Conservation (phyloP, 2,797 vertebrate species). For the Lycodopsis pacificus region DNA sequence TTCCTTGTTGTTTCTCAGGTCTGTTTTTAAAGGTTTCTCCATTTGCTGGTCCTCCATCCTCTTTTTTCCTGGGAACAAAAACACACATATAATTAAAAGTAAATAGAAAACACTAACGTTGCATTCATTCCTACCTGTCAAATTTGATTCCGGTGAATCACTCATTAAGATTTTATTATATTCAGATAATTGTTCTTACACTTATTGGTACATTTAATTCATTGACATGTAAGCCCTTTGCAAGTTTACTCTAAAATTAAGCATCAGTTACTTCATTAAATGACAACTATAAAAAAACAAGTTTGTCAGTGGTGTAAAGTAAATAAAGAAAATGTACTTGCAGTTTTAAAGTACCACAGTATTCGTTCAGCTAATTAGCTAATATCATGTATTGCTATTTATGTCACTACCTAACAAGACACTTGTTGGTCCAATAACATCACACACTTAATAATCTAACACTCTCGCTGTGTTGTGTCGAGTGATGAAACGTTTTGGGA, state of each 20-base stretch:
- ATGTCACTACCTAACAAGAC: background rate
- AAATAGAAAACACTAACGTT: background rate
- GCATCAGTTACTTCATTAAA: slow-evolving; percentile 1
- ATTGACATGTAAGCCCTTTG: background rate
- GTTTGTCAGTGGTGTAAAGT: background rate
- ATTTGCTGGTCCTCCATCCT: slow-evolving; percentile 30
- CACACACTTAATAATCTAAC: background rate
- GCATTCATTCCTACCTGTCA: background rate
- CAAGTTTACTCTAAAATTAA: background rate
- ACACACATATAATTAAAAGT: background rate
- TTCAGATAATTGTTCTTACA: background rate
- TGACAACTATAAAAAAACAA: background rate
- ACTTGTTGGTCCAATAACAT: background rate
- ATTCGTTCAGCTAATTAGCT: background rate
- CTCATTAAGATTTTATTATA: background rate
- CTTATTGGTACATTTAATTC: too few relatives aligned
- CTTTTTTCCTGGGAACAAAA: slow-evolving; percentile 64
- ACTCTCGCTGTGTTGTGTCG: background rate
- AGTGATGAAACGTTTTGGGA: background rate
- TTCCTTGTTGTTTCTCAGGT: slow-evolving; percentile 58
- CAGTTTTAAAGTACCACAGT: background rate
- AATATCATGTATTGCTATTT: background rate
- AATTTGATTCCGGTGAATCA: background rate
- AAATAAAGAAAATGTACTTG: background rate
- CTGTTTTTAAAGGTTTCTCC: slow-evolving; percentile 54